Percentiles rank a stretch among this genome's conserved stretches.
Evolutionary conservation across 2,888 invertebrate species (phyloP).

Genomic region (Athalia circularis): DNA sequence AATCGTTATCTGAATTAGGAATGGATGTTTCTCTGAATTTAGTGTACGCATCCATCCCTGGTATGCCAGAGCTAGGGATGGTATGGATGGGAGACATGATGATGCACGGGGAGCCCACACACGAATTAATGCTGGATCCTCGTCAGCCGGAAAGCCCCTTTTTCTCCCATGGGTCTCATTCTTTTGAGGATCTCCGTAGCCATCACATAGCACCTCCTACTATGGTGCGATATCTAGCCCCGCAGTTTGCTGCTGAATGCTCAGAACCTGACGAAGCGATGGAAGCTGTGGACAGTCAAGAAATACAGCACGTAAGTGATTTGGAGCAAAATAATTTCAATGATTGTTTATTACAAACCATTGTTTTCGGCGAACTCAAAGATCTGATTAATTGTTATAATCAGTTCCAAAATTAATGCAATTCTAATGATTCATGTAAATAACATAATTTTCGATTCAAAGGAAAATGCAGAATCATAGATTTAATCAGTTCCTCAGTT

Average conservation of each 20-base stretch:
- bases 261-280: constrained; percentile 71
- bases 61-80: constrained; percentile 79
- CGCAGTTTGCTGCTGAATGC: constrained; percentile 69
- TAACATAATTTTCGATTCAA: constrained; percentile 24
- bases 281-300: constrained; percentile 68
- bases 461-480: constrained; percentile 17
- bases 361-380: neutral
- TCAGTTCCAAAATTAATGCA: neutral
- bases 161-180: constrained; percentile 67
- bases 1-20: constrained; percentile 56
- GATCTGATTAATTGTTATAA: neutral
- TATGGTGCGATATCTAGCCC: constrained; percentile 70
- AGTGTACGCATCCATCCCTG: constrained; percentile 75
- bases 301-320: constrained; percentile 66
- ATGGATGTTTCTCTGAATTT: constrained; percentile 68
- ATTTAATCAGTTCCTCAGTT: too few relatives aligned
- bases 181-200: constrained; percentile 70
- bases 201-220: constrained; percentile 70
- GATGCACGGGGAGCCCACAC: constrained; percentile 70
- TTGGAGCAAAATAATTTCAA: neutral
- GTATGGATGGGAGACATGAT: constrained; percentile 81
- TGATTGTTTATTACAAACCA: too few relatives aligned
- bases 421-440: constrained; percentile 20
- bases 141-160: constrained; percentile 70
- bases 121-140: constrained; percentile 72